These are phyloP conservation scores for Amphiprion percula DNA, from an alignment of 2,113 vertebrate species.

Conservation along the genomic window DNA sequence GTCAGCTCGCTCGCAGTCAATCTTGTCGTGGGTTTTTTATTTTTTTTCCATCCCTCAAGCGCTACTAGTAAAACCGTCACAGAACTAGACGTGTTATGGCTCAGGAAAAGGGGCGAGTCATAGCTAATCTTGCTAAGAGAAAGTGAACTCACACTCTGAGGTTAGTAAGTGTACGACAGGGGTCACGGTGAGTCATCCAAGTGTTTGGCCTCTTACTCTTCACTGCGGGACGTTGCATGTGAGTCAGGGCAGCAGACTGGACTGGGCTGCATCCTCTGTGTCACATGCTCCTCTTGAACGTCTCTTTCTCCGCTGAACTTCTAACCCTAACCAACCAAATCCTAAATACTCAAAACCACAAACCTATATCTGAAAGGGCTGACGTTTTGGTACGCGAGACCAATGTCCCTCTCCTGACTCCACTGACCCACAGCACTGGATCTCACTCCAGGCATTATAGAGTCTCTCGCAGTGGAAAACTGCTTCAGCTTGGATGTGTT, in stretches of 20 bases:
- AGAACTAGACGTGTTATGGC: constrained; percentile 54
- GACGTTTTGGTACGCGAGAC: constrained; percentile 13
- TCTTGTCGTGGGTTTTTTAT: constrained; percentile 13
- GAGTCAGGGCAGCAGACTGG: constrained; percentile 78
- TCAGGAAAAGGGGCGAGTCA: constrained; percentile 63
- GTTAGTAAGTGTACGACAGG: constrained; percentile 50
- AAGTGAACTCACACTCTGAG: constrained; percentile 74
- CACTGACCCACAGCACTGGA: background rate
- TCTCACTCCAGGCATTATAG: background rate
- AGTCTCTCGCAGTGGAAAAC: background rate
- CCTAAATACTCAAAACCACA: constrained; percentile 64
- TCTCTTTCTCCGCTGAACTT: constrained; percentile 55
- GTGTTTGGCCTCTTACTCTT: constrained; percentile 59
- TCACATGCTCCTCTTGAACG: constrained; percentile 45
- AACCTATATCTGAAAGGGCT: constrained; percentile 17
- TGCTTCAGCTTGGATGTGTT: constrained; percentile 34
- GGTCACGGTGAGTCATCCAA: constrained; percentile 74
- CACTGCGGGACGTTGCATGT: constrained; percentile 60
- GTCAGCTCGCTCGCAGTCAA: constrained; percentile 47
- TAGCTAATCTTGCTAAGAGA: constrained; percentile 62
- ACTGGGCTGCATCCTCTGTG: constrained; percentile 65
- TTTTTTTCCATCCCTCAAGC: constrained; percentile 13
- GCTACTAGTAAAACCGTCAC: constrained; percentile 64
- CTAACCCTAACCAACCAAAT: constrained; percentile 49
- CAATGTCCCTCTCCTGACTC: constrained; percentile 1